Evolutionary conservation across 2,888 invertebrate species (phyloP), one percentile per base, ranked within the genome.

Genomic region (Atherix ibis): DNA sequence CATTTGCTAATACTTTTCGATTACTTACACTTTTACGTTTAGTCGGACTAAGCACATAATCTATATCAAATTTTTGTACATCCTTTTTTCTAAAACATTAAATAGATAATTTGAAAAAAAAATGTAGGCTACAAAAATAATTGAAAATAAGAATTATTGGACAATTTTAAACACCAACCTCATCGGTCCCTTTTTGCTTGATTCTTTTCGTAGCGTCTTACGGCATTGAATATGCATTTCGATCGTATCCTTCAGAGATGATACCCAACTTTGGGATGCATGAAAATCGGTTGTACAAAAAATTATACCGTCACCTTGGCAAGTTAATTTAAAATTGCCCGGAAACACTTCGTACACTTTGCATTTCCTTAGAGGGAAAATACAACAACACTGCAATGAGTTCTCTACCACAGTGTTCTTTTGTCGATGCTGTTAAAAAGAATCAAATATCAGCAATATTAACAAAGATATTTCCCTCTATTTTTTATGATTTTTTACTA

Each of bases 311-410:
- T 72, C 69, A 18, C 65, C 63, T 40, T 71, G 65, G 42, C 75
- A 75, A 2, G 62, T 62, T 4, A 77, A 58, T 49, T 68, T 69
- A 43, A 76, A 72, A 41, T 71, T 65, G 2, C 72, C 72, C 0
- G 60, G 58, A 34, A 61, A 46, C 42, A 76, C 64, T 38, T 73
- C 66, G 25, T 65, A 65, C 2, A 80, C 66, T 41, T 63, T 67
- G 50, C 78, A 79, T 50, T 79, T 78, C 38, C 72, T 72, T 5
- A 82, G 55, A 0, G 81, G 80, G 36, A 79, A 64, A 27, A 78
- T 70, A 48, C 73, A 72, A 39, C 70, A 69, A 43, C 77, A 74
- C 45, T 69, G 68, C 5, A 78, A 49, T 0, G 72, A 70, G 46
- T 70, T 70, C 9, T 70, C 64, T 18, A 68, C 66, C 3, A 66